Conservation (phyloP, 2,797 vertebrate genomes). For the Uromys caudimaculatus region DNA sequence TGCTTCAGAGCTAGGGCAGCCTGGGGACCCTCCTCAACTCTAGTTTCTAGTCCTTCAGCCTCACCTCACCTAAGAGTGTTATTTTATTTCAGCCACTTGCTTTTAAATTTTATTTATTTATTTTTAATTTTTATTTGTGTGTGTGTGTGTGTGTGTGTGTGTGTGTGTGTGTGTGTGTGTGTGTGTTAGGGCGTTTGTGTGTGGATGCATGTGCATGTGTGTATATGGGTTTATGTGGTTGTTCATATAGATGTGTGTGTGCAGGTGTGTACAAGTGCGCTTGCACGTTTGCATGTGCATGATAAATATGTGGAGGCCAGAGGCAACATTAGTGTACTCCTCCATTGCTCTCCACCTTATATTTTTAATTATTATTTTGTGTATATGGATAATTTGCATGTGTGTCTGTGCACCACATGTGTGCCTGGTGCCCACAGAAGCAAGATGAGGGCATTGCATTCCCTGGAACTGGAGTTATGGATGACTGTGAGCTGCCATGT, state of each 20-base stretch:
- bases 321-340: not conserved
- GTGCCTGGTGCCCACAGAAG: not conserved
- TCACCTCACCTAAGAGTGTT: not conserved
- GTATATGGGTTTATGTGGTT: not conserved
- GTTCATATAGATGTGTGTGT: not conserved
- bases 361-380: not conserved
- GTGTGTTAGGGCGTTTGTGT: no score
- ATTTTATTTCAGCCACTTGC: not conserved
- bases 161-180: no score
- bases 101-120: not conserved
- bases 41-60: not conserved
- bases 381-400: not conserved
- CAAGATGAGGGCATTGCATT: not conserved
- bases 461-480: not conserved
- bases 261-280: not conserved
- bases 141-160: not conserved
- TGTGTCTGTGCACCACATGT: not conserved
- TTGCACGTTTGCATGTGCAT: not conserved
- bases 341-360: not conserved
- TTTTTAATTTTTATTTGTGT: not conserved
- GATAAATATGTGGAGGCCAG: not conserved
- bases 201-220: not conserved
- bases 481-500: not conserved
- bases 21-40: not conserved
- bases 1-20: not conserved